Evolutionary conservation across 2,797 vertebrate genomes (phyloP).

Genomic region (Smutsia gigantea): DNA sequence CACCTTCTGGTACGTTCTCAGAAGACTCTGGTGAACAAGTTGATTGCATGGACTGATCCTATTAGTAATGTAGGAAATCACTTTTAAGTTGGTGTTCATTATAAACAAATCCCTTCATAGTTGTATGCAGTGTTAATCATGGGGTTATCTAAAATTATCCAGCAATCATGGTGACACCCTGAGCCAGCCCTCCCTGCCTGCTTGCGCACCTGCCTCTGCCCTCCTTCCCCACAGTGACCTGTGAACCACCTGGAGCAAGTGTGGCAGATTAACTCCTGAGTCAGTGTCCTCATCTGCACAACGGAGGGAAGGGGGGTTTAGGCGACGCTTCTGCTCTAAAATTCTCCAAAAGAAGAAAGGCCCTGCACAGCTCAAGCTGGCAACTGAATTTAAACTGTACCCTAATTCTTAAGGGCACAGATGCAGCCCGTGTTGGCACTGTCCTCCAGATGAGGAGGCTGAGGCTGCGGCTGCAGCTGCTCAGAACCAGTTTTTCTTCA

Average conservation of each 20-base stretch:
- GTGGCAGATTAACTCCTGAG: neutral
- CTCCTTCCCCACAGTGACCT: neutral
- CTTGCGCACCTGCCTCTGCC: neutral
- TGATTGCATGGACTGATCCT: conserved; percentile 66
- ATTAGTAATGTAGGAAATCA: conserved; percentile 54
- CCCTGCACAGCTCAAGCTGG: neutral
- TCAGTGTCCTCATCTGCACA: neutral
- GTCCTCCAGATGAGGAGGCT: neutral
- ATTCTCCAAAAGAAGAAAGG: conserved; percentile 23
- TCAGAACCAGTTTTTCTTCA: neutral
- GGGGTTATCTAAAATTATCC: neutral
- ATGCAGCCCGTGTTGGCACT: neutral
- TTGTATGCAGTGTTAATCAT: neutral
- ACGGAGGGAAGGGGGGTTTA: neutral
- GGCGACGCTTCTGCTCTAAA: neutral
- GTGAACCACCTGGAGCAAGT: neutral
- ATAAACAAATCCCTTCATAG: conserved; percentile 34
- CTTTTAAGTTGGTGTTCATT: conserved; percentile 45
- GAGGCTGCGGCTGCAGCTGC: neutral
- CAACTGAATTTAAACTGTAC: neutral
- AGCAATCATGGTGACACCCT: neutral
- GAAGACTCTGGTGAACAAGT: conserved; percentile 71
- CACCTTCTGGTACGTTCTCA: conserved; percentile 76
- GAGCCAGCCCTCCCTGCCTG: neutral
- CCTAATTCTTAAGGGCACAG: neutral